Evolutionary conservation across 2,888 invertebrate species (phyloP), one percentile per base, ranked within the genome.

Genomic region (Tinea semifulvella): DNA sequence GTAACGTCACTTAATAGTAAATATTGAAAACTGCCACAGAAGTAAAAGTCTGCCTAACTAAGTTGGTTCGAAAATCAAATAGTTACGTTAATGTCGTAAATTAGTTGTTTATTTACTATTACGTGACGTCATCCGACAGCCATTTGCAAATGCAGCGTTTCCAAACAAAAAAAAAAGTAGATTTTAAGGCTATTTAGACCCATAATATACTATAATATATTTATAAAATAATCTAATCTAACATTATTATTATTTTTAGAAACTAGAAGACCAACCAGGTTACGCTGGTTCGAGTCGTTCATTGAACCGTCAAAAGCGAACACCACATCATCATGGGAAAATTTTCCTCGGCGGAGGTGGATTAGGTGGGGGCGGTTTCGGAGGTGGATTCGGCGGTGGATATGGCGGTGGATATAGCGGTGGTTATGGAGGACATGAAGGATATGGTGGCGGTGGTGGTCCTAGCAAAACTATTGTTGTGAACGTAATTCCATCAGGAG

Each of bases 181-280:
- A n/a, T n/a, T n/a, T n/a, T n/a, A n/a, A n/a, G n/a, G n/a, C n/a
- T n/a, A n/a, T n/a, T n/a, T n/a, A n/a, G 8, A 8, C 8, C 6
- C 25, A 22, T 7, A 22, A 7, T 22, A 22, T 22, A 22, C 8
- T 22, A 8, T 7, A 8, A 8, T 3, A 36, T 18, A 2, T 16
- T 36, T 19, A 3, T 10, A 28, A 31, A 44, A 18, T 28, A 17
- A 2, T 35, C 10, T 19, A 11, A 4, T 38, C 5, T 38, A n/a
- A 25, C 10, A 22, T 35, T 26, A 22, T 36, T 38, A 31, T 20
- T 8, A 46, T 46, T 52, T 52, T 42, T 59, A 79, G 79, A 77
- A 68, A 67, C 57, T 77, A 39, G 73, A 77, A 62, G 76, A 79
- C 19, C 77, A 77, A 56, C 57, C 52, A 36, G 48, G 55, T 22